Evolutionary conservation across 2,888 invertebrate species (phyloP), one percentile per base, ranked within the genome.

Genomic region (Celastrina argiolus): DNA sequence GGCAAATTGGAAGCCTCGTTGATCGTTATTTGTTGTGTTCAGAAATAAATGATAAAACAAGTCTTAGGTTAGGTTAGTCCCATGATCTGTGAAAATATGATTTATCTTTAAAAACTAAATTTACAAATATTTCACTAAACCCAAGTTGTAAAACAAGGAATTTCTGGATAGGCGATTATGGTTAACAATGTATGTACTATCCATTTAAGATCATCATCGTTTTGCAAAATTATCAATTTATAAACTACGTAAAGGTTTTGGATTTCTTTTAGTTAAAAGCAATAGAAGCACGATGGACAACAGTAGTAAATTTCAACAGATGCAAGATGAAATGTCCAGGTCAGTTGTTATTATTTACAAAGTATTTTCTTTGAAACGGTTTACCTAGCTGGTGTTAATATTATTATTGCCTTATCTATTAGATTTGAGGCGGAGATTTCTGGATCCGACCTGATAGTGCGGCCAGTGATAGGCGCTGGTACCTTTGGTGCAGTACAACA

Each of bases 251-350:
- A 88, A 82, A 85, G 83, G 77, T 82, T 87, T 87, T 88, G 88
- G 87, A 83, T 82, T 88, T 81, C 83, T 87, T 86, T 86, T 87
- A 88, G 88, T 87, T 88, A 80, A 85, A 78, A 77, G 74, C 73
- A 72, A 76, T 78, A 73, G 78, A 67, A 73, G 73, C 83, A 82
- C 74, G 80, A 90, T 90, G 91, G 91, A 88, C 69, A 87, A 90
- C 77, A 80, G 82, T 64, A 81, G 78, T 73, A 95, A 94, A 91
- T 92, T 94, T 75, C 92, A 94, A 74, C 94, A 95, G 84, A 97
- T 97, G 94, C 97, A 97, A 87, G 97, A 97, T 87, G 97, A 97
- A 92, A 96, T 97, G 95, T 97, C 95, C 80, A 94, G 96, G 95
- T 96, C 14, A 8, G 2, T 45, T 45, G n/a, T 14, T 51, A 22